phyloP scores from a whole-genome alignment of 2,888 invertebrate species.

The Palloptera scutellata region DNA sequence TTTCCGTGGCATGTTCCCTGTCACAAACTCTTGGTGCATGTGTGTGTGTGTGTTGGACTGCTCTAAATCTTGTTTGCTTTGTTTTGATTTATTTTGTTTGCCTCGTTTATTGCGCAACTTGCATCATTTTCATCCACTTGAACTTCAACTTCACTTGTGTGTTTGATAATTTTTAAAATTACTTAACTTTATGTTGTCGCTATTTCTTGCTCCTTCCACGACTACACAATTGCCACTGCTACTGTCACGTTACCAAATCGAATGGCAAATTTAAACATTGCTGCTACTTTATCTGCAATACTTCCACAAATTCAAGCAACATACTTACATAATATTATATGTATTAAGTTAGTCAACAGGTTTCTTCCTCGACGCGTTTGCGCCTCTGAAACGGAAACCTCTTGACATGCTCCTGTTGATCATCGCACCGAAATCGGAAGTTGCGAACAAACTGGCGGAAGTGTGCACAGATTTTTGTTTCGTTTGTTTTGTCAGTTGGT shows the following conservation, averaged over 20 bases:
- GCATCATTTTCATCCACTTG: slow-evolving; percentile 28
- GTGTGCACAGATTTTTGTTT: too few relatives aligned
- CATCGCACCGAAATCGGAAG: slow-evolving; percentile 33
- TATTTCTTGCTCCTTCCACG: background rate
- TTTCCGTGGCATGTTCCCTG: background rate
- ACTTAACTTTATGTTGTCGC: too few relatives aligned
- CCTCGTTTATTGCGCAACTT: slow-evolving; percentile 37
- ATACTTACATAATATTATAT: too few relatives aligned
- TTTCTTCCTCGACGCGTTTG: background rate
- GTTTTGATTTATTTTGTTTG: slow-evolving; percentile 1
- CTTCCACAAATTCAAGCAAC: too few relatives aligned
- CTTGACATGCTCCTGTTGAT: slow-evolving; percentile 44
- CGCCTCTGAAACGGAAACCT: slow-evolving; percentile 44
- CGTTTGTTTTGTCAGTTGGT: too few relatives aligned
- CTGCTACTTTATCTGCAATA: too few relatives aligned
- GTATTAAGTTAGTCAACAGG: background rate
- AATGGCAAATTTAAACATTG: slow-evolving; percentile 1
- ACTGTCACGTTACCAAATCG: background rate
- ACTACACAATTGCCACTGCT: too few relatives aligned
- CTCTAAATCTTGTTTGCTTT: too few relatives aligned
- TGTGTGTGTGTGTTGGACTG: background rate
- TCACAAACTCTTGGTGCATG: too few relatives aligned
- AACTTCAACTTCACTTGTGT: slow-evolving; percentile 38
- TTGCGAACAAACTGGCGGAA: slow-evolving; percentile 37
- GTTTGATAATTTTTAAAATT: slow-evolving; percentile 20